Percentiles rank a stretch among this genome's conserved stretches.
Evolutionary conservation across 2,888 invertebrate species (phyloP).

Genomic region (Pandemis heparana): DNA sequence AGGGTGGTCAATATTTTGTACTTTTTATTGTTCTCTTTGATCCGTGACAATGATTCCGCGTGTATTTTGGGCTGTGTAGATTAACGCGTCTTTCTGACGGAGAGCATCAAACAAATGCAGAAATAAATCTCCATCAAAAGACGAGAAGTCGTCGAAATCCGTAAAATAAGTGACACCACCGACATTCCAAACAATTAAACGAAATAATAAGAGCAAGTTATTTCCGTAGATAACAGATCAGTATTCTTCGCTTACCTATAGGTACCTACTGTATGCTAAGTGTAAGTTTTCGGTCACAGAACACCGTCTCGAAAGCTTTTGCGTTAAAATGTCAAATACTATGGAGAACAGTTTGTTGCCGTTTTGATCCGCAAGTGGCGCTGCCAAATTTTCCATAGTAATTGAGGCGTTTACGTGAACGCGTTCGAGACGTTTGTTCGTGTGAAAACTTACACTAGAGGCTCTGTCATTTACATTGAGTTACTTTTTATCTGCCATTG

Average conservation of each 20-base stretch:
- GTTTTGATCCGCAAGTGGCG: too few species aligned
- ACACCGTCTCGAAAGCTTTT: too few species aligned
- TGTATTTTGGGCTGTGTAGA: conserved; percentile 71
- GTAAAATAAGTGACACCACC: conserved; percentile 76
- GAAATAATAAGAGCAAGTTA: neutral
- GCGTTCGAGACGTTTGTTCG: too few species aligned
- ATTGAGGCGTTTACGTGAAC: too few species aligned
- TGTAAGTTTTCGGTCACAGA: too few species aligned
- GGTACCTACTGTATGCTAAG: too few species aligned
- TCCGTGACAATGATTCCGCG: conserved; percentile 66
- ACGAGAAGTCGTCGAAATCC: conserved; percentile 22
- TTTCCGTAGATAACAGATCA: neutral
- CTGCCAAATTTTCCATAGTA: too few species aligned
- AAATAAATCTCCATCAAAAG: conserved; percentile 24
- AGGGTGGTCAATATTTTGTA: conserved; percentile 72
- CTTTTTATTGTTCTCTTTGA: conserved; percentile 79
- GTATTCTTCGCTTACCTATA: neutral
- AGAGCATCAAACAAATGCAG: conserved; percentile 69
- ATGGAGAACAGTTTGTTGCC: too few species aligned
- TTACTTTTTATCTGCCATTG: too few species aligned
- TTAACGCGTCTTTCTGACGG: conserved; percentile 63
- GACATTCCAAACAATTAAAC: conserved; percentile 33
- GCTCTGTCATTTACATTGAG: too few species aligned
- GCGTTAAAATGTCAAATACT: too few species aligned
- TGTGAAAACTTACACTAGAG: too few species aligned